Evolutionary conservation across 2,797 vertebrate genomes (phyloP), one percentile per base, ranked within the genome.

Genomic region (Platyrinchus mystaceus): DNA sequence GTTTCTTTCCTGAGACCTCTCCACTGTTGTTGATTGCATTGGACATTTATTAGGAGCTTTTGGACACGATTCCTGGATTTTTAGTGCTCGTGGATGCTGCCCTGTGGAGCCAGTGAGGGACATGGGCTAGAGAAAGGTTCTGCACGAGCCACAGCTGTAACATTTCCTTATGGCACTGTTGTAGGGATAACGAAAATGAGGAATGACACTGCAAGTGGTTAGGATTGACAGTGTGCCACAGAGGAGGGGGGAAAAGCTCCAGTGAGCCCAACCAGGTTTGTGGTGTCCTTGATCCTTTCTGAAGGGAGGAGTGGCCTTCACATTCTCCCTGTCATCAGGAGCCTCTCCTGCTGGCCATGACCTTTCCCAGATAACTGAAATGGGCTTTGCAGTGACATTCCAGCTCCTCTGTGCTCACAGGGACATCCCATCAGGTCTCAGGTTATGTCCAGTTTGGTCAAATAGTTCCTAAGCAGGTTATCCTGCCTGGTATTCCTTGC

Each of bases 121-220:
- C 19, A 5, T 2, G 6, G 16, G 11, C n/a, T 67, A 46, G 34
- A 71, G 58, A 16, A 24, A 27, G 52, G n/a, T 41, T 56, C 32
- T 69, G 64, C 36, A 24, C 17, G 39, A 75, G 77, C 30, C 43
- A 12, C 59, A 68, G 55, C 49, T 62, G 30, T 27, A 24, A 15
- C 18, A 1, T 47, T 18, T 50, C 27, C 24, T 12, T 60, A 30
- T 32, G 23, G 49, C 18, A 0, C 32, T 58, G 2, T 0, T 17
- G 28, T 18, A 55, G 44, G 14, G 43, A 4, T 28, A 11, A 14
- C 8, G 30, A 0, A 24, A 59, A 0, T 4, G 22, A 44, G 62
- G 20, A 66, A 4, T 22, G 41, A 21, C 41, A 21, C 24, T 69
- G 56, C 39, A 17, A 13, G 37, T 27, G 36, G 23, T 37, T 3